These are phyloP conservation scores for Calephelis nemesis DNA, from an alignment of 1,140 invertebrate genomes.

Conservation along the genomic window DNA sequence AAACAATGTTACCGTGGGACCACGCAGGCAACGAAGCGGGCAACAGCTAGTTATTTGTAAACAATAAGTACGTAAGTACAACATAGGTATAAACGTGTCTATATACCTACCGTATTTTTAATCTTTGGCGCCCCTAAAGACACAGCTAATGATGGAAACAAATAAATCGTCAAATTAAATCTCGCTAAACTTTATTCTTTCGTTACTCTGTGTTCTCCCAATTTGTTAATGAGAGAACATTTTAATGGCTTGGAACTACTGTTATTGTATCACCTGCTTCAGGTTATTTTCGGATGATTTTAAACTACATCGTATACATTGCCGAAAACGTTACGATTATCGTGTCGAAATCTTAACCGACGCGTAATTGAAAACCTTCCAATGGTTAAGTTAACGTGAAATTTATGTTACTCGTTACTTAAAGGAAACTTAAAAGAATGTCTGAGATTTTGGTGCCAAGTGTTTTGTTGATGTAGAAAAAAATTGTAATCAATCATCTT, in stretches of 20 bases:
- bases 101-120: not conserved
- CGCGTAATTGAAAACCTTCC: slow-evolving; percentile 6
- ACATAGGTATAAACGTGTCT: too few species aligned
- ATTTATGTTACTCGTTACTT: slow-evolving; percentile 9
- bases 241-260: slow-evolving; percentile 7
- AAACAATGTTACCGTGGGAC: too few species aligned
- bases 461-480: too few species aligned
- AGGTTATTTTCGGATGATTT: slow-evolving; percentile 9
- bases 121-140: slow-evolving; percentile 8
- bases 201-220: not conserved
- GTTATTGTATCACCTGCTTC: slow-evolving; percentile 17
- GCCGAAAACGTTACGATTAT: slow-evolving; percentile 6
- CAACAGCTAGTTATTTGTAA: too few species aligned
- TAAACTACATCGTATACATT: slow-evolving; percentile 12
- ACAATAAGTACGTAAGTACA: too few species aligned
- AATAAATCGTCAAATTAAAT: slow-evolving; percentile 17
- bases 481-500: too few species aligned
- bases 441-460: too few species aligned
- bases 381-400: slow-evolving; percentile 4
- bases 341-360: slow-evolving; percentile 13
- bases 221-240: slow-evolving; percentile 10
- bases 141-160: slow-evolving; percentile 17
- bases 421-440: too few species aligned
- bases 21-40: too few species aligned
- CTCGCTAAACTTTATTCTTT: slow-evolving; percentile 10